Evolutionary conservation across 2,113 vertebrate species (phyloP).

Genomic region (Calcarius ornatus): DNA sequence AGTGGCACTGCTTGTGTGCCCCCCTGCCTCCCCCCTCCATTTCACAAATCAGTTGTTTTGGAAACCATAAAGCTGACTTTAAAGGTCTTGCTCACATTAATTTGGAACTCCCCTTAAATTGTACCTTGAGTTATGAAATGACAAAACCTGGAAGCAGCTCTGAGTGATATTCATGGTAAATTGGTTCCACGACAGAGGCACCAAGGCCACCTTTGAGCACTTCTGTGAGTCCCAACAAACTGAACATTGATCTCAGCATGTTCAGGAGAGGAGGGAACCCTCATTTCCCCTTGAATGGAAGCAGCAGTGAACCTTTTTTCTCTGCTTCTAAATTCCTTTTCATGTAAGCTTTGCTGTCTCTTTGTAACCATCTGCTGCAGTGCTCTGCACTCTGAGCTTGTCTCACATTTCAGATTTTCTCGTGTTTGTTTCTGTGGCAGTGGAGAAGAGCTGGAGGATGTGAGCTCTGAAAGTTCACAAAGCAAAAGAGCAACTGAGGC

Average conservation of each 20-base stretch:
- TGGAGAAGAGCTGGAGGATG: neutral
- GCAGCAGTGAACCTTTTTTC: slow-evolving; percentile 2
- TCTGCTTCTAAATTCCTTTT: slow-evolving; percentile 43
- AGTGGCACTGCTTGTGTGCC: neutral
- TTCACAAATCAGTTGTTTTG: neutral
- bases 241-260: neutral
- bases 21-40: too few relatives aligned
- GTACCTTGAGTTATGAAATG: neutral
- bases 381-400: slow-evolving; percentile 1
- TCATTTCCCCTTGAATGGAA: neutral
- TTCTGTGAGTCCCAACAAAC: neutral
- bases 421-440: neutral
- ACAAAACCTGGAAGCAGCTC: neutral
- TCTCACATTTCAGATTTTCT: neutral
- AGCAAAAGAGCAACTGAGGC: neutral
- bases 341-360: slow-evolving; percentile 16
- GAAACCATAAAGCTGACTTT: neutral
- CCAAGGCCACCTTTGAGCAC: neutral
- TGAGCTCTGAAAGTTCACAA: neutral
- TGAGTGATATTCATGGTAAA: neutral
- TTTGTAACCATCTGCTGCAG: slow-evolving; percentile 32
- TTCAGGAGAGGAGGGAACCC: neutral
- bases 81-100: neutral
- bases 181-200: neutral
- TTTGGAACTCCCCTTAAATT: neutral